phyloP scores from a whole-genome alignment of 2,113 vertebrate genomes.

The Sardina pilchardus region DNA sequence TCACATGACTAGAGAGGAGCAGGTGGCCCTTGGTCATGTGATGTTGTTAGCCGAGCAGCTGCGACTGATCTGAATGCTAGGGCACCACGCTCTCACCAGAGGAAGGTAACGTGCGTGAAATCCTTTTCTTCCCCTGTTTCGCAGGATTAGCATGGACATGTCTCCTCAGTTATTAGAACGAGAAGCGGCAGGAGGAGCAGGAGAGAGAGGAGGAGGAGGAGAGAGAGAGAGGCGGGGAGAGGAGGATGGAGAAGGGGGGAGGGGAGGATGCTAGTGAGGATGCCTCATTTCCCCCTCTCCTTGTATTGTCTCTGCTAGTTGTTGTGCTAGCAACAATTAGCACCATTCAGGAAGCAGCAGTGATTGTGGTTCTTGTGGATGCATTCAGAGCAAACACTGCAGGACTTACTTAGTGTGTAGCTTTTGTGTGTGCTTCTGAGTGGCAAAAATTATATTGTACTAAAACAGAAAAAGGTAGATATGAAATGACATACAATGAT shows the following conservation, averaged over 20 bases:
- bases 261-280: constrained; percentile 57
- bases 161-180: constrained; percentile 29
- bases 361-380: background rate
- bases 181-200: constrained; percentile 27
- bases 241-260: constrained; percentile 47
- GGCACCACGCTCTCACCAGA: constrained; percentile 55
- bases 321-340: constrained; percentile 22
- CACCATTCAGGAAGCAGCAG: constrained; percentile 21
- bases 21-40: constrained; percentile 70
- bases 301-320: constrained; percentile 12
- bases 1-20: constrained; percentile 68
- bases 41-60: constrained; percentile 67
- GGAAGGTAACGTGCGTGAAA: constrained; percentile 68
- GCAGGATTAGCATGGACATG: constrained; percentile 32
- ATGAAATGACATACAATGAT: background rate
- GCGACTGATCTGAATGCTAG: constrained; percentile 63
- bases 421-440: constrained; percentile 26
- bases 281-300: constrained; percentile 39
- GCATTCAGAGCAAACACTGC: background rate
- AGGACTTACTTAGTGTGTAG: background rate
- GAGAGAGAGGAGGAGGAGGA: constrained; percentile 9
- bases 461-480: background rate
- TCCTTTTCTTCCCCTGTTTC: constrained; percentile 44
- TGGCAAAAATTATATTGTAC: background rate
- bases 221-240: background rate